phyloP scores from a whole-genome alignment of 2,888 invertebrate species.

The Agrotis clavis region DNA sequence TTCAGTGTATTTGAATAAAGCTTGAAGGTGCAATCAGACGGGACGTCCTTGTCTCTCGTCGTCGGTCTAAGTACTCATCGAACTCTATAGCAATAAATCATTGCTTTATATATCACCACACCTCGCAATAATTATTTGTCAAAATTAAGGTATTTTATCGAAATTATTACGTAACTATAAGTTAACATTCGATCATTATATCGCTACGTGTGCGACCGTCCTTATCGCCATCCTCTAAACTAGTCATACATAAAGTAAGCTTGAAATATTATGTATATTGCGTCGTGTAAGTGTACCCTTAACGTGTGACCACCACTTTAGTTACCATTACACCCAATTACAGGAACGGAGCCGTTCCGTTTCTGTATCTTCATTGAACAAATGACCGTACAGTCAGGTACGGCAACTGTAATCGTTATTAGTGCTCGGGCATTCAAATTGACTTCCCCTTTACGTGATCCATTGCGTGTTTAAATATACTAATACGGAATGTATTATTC shows the following conservation, averaged over 20 bases:
- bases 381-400: conserved; percentile 62
- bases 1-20: conserved; percentile 75
- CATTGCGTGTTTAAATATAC: conserved; percentile 86
- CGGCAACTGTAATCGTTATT: conserved; percentile 73
- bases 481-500: conserved; percentile 85
- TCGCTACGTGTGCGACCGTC: conserved; percentile 90
- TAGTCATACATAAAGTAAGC: conserved; percentile 87
- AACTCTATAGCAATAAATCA: conserved; percentile 68
- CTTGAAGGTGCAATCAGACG: conserved; percentile 64
- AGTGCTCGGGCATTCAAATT: conserved; percentile 76
- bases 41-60: conserved; percentile 53
- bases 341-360: conserved; percentile 63
- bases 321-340: conserved; percentile 68
- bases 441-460: conserved; percentile 74
- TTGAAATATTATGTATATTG: conserved; percentile 77
- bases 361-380: conserved; percentile 72
- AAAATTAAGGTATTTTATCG: conserved; percentile 85
- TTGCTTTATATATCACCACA: conserved; percentile 79
- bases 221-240: conserved; percentile 91
- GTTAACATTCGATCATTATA: conserved; percentile 83
- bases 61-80: conserved; percentile 68
- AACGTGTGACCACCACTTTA: conserved; percentile 75
- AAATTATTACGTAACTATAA: conserved; percentile 84
- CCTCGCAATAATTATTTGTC: conserved; percentile 87
- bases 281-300: conserved; percentile 77